Conservation (phyloP, 2,113 vertebrate genomes). For the Tringa solitaria region DNA sequence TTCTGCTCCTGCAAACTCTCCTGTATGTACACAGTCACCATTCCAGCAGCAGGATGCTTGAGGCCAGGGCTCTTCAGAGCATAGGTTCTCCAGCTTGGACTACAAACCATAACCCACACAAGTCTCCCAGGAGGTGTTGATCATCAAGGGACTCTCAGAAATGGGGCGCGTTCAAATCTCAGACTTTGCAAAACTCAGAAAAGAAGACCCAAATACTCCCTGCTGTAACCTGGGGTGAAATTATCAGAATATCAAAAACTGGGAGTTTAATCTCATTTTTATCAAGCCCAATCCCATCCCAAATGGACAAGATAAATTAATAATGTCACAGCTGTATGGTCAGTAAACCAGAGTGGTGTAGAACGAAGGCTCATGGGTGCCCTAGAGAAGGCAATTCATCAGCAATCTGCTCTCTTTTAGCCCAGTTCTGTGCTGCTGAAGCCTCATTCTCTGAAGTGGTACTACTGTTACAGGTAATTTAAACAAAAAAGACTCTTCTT, state of each 20-base stretch:
- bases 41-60: neutral
- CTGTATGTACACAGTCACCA: neutral
- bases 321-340: neutral
- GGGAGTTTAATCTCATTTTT: neutral
- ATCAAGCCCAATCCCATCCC: neutral
- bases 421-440: neutral
- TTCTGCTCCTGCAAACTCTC: neutral
- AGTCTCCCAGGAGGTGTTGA: neutral
- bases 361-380: neutral
- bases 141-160: neutral
- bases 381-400: neutral
- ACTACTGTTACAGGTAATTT: neutral
- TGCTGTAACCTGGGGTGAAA: neutral
- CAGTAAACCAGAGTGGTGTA: neutral
- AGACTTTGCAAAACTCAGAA: neutral
- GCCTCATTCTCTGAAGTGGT: neutral
- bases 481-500: neutral
- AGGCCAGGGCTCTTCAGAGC: neutral
- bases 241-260: neutral
- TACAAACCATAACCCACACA: rapidly evolving
- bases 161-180: neutral
- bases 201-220: neutral
- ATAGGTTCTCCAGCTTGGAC: neutral
- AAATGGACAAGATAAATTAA: neutral
- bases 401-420: neutral